phyloP scores from a whole-genome alignment of 1,140 invertebrate species.

The Sarcophaga bullata region DNA sequence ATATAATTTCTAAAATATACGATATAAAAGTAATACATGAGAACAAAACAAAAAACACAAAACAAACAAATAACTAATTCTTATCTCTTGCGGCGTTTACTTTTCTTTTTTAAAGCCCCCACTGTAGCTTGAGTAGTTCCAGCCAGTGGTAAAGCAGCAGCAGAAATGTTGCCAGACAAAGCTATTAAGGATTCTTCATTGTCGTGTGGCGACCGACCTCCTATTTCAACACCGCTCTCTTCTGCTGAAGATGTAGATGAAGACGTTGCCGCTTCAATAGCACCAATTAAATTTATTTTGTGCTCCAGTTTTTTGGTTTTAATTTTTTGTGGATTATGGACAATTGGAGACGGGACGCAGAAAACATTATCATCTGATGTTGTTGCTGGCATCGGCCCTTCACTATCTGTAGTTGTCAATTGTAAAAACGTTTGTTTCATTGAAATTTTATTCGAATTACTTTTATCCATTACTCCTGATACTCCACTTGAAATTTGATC shows the following conservation, averaged over 20 bases:
- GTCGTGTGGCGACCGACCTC: not conserved
- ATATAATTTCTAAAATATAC: slow-evolving; percentile 29
- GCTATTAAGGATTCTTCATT: slow-evolving; percentile 32
- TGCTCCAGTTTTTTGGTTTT: slow-evolving; percentile 63
- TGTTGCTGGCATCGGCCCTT: slow-evolving; percentile 59
- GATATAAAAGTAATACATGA: slow-evolving; percentile 60
- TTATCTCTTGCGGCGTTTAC: slow-evolving; percentile 64
- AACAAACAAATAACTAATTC: slow-evolving; percentile 66
- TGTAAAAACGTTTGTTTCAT: slow-evolving; percentile 34
- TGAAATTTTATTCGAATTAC: slow-evolving; percentile 32
- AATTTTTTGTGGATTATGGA: slow-evolving; percentile 51
- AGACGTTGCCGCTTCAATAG: slow-evolving; percentile 62
- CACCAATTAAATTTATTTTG: slow-evolving; percentile 62
- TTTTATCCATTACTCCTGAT: not conserved
- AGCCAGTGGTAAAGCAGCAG: slow-evolving; percentile 13
- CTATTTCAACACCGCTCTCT: slow-evolving; percentile 54
- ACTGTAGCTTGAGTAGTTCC: slow-evolving; percentile 39
- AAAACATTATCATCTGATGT: slow-evolving; percentile 60
- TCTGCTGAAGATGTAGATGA: slow-evolving; percentile 61
- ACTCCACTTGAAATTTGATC: slow-evolving; percentile 40
- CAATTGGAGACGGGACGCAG: slow-evolving; percentile 31
- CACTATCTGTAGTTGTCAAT: slow-evolving; percentile 56
- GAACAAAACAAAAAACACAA: slow-evolving; percentile 62
- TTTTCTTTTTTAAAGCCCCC: slow-evolving; percentile 64
- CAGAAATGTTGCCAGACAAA: not conserved